Evolutionary conservation across 2,797 vertebrate species (phyloP).

Genomic region (Lepus oiostolus): DNA sequence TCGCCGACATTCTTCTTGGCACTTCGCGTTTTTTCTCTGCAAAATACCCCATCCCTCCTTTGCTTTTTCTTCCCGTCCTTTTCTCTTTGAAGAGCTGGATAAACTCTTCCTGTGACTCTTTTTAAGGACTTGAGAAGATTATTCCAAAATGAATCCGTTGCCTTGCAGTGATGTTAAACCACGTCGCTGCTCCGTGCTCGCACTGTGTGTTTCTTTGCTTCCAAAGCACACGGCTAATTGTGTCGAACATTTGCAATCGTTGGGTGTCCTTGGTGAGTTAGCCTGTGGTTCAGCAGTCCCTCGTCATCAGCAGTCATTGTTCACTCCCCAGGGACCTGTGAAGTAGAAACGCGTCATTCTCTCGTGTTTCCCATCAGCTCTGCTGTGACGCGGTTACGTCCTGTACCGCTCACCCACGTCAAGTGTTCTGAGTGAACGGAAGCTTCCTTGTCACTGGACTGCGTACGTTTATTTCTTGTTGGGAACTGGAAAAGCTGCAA

Average conservation of each 20-base stretch:
- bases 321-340: background rate
- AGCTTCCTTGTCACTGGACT: constrained; percentile 70
- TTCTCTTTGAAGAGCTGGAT: background rate
- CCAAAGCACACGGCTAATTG: background rate
- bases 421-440: constrained; percentile 64
- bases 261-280: constrained; percentile 30
- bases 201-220: background rate
- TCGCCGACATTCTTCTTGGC: background rate
- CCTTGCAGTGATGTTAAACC: constrained; percentile 51
- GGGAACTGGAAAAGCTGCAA: constrained; percentile 76
- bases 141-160: background rate
- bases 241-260: constrained; percentile 17
- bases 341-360: background rate
- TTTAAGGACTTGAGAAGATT: constrained; percentile 59
- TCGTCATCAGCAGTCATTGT: background rate
- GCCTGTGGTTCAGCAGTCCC: background rate
- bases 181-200: background rate
- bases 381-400: constrained; percentile 55
- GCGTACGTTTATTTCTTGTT: constrained; percentile 69
- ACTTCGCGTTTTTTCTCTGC: constrained; percentile 60
- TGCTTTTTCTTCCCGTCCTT: background rate
- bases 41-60: too few relatives aligned
- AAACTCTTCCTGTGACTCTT: background rate
- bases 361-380: constrained; percentile 57
- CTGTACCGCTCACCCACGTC: constrained; percentile 22